Percentiles rank a stretch among this genome's conserved stretches.
These are phyloP conservation scores for Telenomus remus DNA, from an alignment of 1,140 invertebrate genomes.

Conservation along the genomic window DNA sequence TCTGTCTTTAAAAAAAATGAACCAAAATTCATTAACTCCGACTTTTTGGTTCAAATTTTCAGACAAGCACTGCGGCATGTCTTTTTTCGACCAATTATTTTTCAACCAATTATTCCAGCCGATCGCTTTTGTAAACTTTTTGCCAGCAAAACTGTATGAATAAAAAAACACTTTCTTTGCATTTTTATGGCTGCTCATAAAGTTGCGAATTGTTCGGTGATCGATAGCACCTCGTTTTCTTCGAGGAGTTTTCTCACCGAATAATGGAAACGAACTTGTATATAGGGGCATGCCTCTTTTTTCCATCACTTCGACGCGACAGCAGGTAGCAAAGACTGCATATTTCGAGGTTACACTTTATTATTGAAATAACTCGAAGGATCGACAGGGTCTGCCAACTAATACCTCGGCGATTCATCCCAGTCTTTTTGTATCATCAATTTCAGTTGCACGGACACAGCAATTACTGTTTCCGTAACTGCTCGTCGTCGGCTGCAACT, in stretches of 20 bases:
- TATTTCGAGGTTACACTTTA: too few species aligned
- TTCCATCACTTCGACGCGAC: too few species aligned
- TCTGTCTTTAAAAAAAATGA: too few species aligned
- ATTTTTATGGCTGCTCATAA: slow-evolving; percentile 15
- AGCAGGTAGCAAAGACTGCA: neutral
- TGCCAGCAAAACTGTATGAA: neutral
- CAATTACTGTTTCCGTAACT: slow-evolving; percentile 21
- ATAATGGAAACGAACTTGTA: slow-evolving; percentile 33
- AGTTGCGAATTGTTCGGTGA: neutral
- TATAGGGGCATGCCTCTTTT: slow-evolving; percentile 41
- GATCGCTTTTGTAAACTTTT: neutral
- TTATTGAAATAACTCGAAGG: too few species aligned
- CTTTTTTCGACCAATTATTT: slow-evolving; percentile 7
- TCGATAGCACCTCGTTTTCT: slow-evolving; percentile 30
- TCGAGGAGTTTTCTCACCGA: slow-evolving; percentile 15
- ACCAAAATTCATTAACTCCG: too few species aligned
- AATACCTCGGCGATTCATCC: neutral
- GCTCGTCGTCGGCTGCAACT: slow-evolving; percentile 6
- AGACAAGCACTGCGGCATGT: too few species aligned
- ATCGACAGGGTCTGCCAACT: too few species aligned
- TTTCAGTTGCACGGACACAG: neutral
- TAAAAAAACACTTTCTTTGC: slow-evolving; percentile 2
- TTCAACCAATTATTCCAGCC: neutral
- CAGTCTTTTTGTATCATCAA: slow-evolving; percentile 1
- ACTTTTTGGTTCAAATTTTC: too few species aligned